Conservation (phyloP, 2,113 vertebrate genomes). For the Ictalurus punctatus region DNA sequence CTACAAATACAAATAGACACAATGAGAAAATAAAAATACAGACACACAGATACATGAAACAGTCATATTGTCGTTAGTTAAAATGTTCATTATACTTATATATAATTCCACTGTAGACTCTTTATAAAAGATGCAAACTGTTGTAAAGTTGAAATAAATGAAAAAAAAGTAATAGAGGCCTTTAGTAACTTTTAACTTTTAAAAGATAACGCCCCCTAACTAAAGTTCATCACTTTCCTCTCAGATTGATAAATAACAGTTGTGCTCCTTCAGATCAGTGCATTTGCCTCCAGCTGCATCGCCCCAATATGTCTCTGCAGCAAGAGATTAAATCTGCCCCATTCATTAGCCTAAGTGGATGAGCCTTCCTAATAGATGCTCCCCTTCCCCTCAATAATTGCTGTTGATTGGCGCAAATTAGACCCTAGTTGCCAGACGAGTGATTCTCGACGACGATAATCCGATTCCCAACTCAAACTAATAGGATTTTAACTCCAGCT, state of each 20-base stretch:
- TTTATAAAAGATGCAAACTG: not conserved
- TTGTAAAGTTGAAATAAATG: not conserved
- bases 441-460: constrained; percentile 85
- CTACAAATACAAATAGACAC: not conserved
- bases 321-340: constrained; percentile 81
- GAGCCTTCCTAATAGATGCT: constrained; percentile 82
- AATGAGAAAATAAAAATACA: not conserved
- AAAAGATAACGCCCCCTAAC: not conserved
- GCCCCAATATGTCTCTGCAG: constrained; percentile 75
- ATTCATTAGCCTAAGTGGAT: constrained; percentile 87
- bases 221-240: constrained; percentile 42
- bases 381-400: constrained; percentile 85
- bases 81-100: not conserved
- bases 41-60: not conserved
- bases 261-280: constrained; percentile 63
- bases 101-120: not conserved
- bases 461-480: constrained; percentile 84
- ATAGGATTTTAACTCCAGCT: constrained; percentile 85
- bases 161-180: no score
- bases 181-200: not conserved
- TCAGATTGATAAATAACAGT: constrained; percentile 74
- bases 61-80: not conserved
- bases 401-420: constrained; percentile 85
- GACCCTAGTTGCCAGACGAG: constrained; percentile 85
- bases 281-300: constrained; percentile 73